phyloP scores from a whole-genome alignment of 2,113 vertebrate genomes.

The Diphyllodes magnificus region DNA sequence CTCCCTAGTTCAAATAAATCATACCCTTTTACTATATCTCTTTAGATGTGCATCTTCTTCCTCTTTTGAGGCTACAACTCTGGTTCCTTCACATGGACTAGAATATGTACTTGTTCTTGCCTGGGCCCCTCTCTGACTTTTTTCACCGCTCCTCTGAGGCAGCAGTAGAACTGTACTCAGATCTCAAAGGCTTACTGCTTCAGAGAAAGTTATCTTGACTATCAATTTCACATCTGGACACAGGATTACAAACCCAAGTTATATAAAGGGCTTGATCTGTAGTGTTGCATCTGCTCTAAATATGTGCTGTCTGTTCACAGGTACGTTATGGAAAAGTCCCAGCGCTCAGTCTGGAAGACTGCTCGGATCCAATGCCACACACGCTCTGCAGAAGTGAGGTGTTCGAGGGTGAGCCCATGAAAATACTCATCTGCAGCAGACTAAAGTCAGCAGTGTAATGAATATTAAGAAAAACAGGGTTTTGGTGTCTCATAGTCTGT shows the following conservation, averaged over 20 bases:
- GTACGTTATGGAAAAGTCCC: neutral
- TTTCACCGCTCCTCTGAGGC: neutral
- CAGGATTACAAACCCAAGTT: neutral
- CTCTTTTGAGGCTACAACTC: neutral
- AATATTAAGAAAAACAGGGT: neutral
- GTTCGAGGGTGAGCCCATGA: neutral
- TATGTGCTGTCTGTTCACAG: neutral
- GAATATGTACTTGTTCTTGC: neutral
- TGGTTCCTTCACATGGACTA: neutral
- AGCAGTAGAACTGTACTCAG: neutral
- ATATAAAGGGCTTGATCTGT: neutral
- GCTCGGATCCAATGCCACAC: neutral
- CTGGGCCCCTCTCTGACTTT: neutral
- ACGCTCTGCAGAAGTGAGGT: neutral
- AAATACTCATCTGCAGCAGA: neutral
- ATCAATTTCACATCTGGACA: neutral
- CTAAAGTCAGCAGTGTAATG: neutral
- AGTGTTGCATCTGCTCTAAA: neutral
- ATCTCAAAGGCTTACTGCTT: neutral
- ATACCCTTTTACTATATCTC: neutral
- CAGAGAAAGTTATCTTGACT: neutral
- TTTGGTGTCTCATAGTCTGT: neutral
- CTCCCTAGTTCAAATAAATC: neutral
- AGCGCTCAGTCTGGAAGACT: neutral
- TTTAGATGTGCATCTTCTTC: neutral